Evolutionary conservation across 1,140 invertebrate genomes (phyloP).

Genomic region (Liolophura sinensis): DNA sequence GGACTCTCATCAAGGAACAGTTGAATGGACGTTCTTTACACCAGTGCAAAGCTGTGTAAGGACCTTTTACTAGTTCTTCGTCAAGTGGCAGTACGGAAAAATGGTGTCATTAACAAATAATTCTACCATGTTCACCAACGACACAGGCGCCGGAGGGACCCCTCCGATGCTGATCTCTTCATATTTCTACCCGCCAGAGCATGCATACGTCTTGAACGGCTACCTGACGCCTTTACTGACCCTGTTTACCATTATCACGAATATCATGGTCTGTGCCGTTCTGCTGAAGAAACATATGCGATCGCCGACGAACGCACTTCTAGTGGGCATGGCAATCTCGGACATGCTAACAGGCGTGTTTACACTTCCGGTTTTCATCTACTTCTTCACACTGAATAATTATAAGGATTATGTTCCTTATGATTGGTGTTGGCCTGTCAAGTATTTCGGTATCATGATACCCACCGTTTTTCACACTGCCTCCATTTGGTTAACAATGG

Average conservation of each 20-base stretch:
- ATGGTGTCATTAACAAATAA: too few species aligned
- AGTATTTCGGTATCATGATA: constrained; percentile 59
- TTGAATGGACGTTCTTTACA: too few species aligned
- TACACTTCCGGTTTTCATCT: constrained; percentile 83
- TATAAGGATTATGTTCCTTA: constrained; percentile 64
- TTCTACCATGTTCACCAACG: too few species aligned
- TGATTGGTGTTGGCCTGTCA: constrained; percentile 74
- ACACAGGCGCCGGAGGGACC: too few species aligned
- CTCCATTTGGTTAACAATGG: constrained; percentile 85
- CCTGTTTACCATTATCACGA: constrained; percentile 85
- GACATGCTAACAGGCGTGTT: constrained; percentile 90
- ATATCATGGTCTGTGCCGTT: constrained; percentile 82
- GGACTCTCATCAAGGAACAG: too few species aligned
- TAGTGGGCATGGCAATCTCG: constrained; percentile 85
- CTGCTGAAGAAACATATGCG: constrained; percentile 68
- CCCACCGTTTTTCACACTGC: constrained; percentile 90
- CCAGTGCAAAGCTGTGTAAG: too few species aligned
- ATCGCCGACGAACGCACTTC: constrained; percentile 71
- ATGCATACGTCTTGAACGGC: constrained; percentile 23
- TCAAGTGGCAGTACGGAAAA: too few species aligned
- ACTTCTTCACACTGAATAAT: constrained; percentile 89
- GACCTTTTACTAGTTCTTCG: too few species aligned
- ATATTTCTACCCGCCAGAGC: too few species aligned
- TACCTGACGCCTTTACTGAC: constrained; percentile 83
- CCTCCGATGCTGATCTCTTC: too few species aligned